Percentiles rank a stretch among this genome's conserved stretches.
Conservation (phyloP, 2,113 vertebrate species). For the Protobothrops flavoviridis region DNA sequence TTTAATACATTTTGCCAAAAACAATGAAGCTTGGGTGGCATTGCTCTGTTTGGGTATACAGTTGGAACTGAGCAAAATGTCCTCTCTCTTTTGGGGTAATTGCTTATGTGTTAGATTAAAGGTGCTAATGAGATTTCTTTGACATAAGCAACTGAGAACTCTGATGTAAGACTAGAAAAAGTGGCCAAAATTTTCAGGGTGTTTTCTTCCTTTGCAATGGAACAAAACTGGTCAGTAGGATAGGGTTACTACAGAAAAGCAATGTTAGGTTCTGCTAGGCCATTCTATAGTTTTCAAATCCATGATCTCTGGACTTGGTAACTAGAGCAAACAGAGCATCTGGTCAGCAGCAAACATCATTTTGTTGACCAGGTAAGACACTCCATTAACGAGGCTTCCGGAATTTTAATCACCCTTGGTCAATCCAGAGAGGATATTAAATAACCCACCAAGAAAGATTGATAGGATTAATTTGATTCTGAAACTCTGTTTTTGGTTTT, state of each 20-base stretch:
- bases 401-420: background rate
- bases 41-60: background rate
- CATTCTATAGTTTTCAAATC: background rate
- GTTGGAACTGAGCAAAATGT: background rate
- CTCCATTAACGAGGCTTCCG: background rate
- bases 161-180: background rate
- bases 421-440: background rate
- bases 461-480: background rate
- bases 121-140: slow-evolving; percentile 15
- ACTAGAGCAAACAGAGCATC: background rate
- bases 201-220: accelerated
- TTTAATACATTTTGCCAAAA: slow-evolving; percentile 16
- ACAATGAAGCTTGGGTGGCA: slow-evolving; percentile 3
- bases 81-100: slow-evolving; percentile 3
- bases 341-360: background rate
- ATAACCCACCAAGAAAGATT: background rate
- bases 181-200: background rate
- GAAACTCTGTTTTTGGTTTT: background rate
- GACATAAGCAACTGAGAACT: background rate
- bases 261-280: background rate
- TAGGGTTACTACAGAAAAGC: background rate
- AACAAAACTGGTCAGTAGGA: background rate
- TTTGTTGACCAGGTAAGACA: background rate
- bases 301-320: background rate
- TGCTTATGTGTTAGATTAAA: background rate